A percentile compares a stretch with the other conserved stretches of the same genome.
Evolutionary conservation across 2,888 invertebrate species (phyloP).

Genomic region (Bembecia ichneumoniformis): DNA sequence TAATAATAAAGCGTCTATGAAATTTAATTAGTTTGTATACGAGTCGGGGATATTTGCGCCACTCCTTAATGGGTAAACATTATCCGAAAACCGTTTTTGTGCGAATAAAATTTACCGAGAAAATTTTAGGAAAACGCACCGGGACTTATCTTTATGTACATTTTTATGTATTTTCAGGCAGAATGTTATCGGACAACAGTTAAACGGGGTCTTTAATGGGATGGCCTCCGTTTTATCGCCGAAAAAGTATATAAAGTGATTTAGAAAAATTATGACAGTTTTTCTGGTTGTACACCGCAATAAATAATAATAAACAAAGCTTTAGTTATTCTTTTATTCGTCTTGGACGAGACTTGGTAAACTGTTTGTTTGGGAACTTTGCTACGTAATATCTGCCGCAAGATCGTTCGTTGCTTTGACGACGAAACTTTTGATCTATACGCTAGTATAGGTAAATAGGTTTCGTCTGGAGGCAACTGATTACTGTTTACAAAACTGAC

Average conservation of each 20-base stretch:
- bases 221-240: conserved; percentile 37
- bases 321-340: neutral
- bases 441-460: neutral
- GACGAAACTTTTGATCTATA: conserved; percentile 26
- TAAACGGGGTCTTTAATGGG: conserved; percentile 39
- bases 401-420: conserved; percentile 17
- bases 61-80: conserved; percentile 49
- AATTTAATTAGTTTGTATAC: too few species aligned
- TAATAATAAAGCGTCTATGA: too few species aligned
- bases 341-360: conserved; percentile 18
- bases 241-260: conserved; percentile 42
- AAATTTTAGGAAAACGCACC: conserved; percentile 42
- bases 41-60: neutral
- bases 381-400: conserved; percentile 30
- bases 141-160: conserved; percentile 58
- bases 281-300: conserved; percentile 23
- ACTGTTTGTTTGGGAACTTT: conserved; percentile 31
- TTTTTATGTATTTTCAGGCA: conserved; percentile 53
- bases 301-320: conserved; percentile 32
- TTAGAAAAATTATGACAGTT: conserved; percentile 42
- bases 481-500: neutral
- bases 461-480: neutral
- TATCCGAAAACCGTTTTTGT: conserved; percentile 57
- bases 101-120: conserved; percentile 49
- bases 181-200: conserved; percentile 50